phyloP scores from a whole-genome alignment of 2,888 invertebrate genomes.

The Noctua pronuba region DNA sequence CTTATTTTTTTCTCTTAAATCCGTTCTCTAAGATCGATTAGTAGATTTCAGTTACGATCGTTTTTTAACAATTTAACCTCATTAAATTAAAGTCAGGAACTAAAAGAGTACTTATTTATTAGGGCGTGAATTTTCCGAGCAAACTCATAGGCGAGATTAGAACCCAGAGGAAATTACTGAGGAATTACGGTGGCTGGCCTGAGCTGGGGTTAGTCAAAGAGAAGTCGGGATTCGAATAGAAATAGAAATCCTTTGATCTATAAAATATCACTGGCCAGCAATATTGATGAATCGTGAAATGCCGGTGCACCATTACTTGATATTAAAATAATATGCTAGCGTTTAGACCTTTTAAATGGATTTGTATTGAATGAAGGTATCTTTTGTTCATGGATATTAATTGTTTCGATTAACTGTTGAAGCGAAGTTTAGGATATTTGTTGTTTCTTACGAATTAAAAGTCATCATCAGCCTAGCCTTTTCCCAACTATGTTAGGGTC shows the following conservation, averaged over 20 bases:
- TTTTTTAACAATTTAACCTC: conserved; percentile 55
- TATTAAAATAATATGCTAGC: conserved; percentile 61
- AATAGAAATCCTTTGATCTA: conserved; percentile 84
- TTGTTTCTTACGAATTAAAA: conserved; percentile 15
- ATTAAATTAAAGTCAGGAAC: conserved; percentile 60
- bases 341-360: conserved; percentile 30
- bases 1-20: conserved; percentile 22
- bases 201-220: conserved; percentile 76
- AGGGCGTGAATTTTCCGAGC: conserved; percentile 68
- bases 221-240: conserved; percentile 74
- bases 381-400: conserved; percentile 36
- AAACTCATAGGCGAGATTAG: conserved; percentile 70
- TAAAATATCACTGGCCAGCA: conserved; percentile 71
- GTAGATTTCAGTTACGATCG: conserved; percentile 20
- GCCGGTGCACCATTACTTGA: conserved; percentile 53
- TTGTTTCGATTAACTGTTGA: conserved; percentile 1
- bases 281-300: conserved; percentile 73
- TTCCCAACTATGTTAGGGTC: no score
- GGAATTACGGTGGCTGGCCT: conserved; percentile 78
- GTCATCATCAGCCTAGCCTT: no score
- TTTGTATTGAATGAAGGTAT: conserved; percentile 42
- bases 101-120: conserved; percentile 63
- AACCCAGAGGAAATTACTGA: conserved; percentile 78
- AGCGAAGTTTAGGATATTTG: conserved; percentile 11
- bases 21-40: conserved; percentile 24